phyloP scores from a whole-genome alignment of 2,113 vertebrate species.

The Otolemur garnettii region DNA sequence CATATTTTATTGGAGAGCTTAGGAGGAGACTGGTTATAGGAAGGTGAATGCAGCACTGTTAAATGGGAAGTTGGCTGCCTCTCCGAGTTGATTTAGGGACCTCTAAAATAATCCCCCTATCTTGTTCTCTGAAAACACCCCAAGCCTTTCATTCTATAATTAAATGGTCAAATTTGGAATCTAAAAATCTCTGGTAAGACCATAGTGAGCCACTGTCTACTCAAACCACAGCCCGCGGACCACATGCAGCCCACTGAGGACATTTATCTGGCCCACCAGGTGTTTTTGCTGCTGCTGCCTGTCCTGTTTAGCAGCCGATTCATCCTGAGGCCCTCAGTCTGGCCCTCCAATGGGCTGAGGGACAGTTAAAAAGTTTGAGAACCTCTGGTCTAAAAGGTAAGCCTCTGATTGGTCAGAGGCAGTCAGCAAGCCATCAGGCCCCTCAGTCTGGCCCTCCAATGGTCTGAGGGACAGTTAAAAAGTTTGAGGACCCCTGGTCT shows the following conservation, averaged over 20 bases:
- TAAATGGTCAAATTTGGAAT: constrained; percentile 24
- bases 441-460: too few relatives aligned
- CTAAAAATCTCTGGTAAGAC: not conserved
- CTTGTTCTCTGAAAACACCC: not conserved
- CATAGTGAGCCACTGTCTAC: not conserved
- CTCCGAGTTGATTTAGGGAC: not conserved
- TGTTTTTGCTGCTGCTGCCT: too few relatives aligned
- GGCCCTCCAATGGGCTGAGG: too few relatives aligned
- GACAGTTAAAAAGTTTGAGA: too few relatives aligned
- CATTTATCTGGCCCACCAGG: too few relatives aligned
- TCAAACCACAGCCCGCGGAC: too few relatives aligned
- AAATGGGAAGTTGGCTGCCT: not conserved
- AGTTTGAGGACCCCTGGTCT: not conserved
- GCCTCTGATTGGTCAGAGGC: not conserved
- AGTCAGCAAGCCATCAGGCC: too few relatives aligned
- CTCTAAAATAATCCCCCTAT: not conserved
- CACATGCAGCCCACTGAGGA: too few relatives aligned
- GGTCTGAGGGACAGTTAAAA: too few relatives aligned
- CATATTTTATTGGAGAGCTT: not conserved
- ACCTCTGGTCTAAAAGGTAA: not conserved
- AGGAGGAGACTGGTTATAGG: not conserved
- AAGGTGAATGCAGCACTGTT: too few relatives aligned
- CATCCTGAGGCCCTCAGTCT: too few relatives aligned
- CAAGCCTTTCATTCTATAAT: not conserved
- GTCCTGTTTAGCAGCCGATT: too few relatives aligned